Conservation (phyloP, 1,140 invertebrate genomes). For the Diabrotica virgifera region DNA sequence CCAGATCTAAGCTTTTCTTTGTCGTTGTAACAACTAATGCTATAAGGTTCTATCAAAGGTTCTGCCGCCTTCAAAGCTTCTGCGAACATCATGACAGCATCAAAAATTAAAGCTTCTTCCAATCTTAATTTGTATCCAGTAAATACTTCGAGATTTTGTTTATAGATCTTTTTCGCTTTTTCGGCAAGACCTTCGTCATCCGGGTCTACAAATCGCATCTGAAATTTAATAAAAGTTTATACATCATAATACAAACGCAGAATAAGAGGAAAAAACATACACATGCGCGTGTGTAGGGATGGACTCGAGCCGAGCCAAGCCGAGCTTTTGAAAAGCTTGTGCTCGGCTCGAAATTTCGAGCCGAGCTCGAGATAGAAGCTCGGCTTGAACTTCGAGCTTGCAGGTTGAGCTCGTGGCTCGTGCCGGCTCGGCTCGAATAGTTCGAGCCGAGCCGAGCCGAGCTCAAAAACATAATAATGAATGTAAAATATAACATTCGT, state of each 20-base stretch:
- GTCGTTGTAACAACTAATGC: conserved; percentile 63
- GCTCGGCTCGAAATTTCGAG: too few relatives aligned
- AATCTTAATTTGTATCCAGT: conserved; percentile 19
- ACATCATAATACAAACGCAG: not conserved
- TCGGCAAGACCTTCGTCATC: not conserved
- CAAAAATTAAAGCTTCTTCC: conserved; percentile 69
- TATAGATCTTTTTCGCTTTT: not conserved
- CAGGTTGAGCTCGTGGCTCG: too few relatives aligned
- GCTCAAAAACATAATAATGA: too few relatives aligned
- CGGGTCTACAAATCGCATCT: conserved; percentile 16
- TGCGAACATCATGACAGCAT: conserved; percentile 71
- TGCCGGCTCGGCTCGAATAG: too few relatives aligned
- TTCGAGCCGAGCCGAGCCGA: too few relatives aligned
- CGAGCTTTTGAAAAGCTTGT: too few relatives aligned
- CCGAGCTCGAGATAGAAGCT: too few relatives aligned
- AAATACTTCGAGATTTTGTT: not conserved
- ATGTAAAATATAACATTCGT: too few relatives aligned
- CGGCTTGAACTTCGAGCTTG: too few relatives aligned
- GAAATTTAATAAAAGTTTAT: not conserved
- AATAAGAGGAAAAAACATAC: not conserved
- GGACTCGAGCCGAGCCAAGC: too few relatives aligned
- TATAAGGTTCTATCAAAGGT: conserved; percentile 50
- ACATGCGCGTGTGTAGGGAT: too few relatives aligned
- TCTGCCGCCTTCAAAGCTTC: conserved; percentile 57
- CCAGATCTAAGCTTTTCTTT: conserved; percentile 75